Base-by-base conservation (phyloP, 2,888 invertebrate genomes). In the Subacronicta megacephala region DNA sequence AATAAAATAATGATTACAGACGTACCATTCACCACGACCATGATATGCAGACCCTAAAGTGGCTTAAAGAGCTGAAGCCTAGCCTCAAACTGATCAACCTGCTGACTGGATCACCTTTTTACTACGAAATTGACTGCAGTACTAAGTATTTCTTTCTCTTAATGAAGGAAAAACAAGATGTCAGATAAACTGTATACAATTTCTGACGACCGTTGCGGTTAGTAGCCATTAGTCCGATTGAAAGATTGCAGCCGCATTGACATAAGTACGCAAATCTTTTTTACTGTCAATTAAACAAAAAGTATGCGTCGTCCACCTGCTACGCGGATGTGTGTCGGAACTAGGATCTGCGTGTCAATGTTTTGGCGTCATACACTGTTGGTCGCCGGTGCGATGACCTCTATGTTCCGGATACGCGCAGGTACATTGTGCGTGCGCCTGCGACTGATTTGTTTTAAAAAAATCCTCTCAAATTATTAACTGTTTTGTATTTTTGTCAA, bases 321-420 rank as follows among this genome's bases (percentile, higher is more conserved):
- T 40, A 55, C 41, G 35, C 61, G 57, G 71, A 74, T 68, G 38
- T 55, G 42, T 57, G 46, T 58, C 75, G 75, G 75, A 75, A 75
- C 65, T 69, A 62, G 61, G 53, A 65, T 70, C 57, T 40, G 66
- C 61, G 77, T 72, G 77, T 74, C 75, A 77, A 82, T 85, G 84
- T 88, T 87, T 87, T 81, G 82, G 82, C 84, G 88, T 89, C 82
- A 88, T 82, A 86, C 86, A 59, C 78, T 75, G 85, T 20, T 75
- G 81, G 67, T 49, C 73, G 73, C 71, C 72, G 56, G 83, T 62
- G 77, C 90, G 76, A 84, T 88, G 90, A 91, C 83, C 92, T 78
- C 81, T 59, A 83, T 86, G 87, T 84, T 82, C 91, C 88, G 90
- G 89, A 90, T 87, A 85, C 85, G 87, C 83, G 88, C 90, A 90